Evolutionary conservation across 2,888 invertebrate species (phyloP), one percentile per base, ranked within the genome.

Genomic region (Aplocera efformata): DNA sequence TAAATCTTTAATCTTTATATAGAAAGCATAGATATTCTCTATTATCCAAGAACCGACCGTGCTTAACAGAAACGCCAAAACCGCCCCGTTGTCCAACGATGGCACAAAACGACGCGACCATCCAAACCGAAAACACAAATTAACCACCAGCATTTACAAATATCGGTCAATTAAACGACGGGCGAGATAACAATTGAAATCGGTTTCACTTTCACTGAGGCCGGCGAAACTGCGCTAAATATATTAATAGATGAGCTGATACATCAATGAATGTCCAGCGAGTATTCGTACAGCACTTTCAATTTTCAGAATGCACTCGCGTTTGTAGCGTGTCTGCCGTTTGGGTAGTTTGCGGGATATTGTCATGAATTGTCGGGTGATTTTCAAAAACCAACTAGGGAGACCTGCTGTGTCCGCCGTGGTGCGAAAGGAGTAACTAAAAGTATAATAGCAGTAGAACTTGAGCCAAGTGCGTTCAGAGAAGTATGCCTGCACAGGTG

Each of bases 231-330:
- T 68, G 67, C 72, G 72, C 81, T 84, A 85, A 85, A 86, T 86
- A 86, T 85, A 85, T 83, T 85, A 84, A 84, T 84, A 85, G 79
- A 77, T 76, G 72, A 73, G 72, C 67, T 68, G 68, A 76, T 77
- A 76, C 75, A 74, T 79, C 83, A 77, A 76, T 78, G 81, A 64
- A 64, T 74, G 72, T 75, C 73, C 79, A 70, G 72, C 58, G 63
- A 64, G 69, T 67, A 70, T 79, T 74, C 73, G 69, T 66, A 59
- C 63, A 54, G 52, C 84, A 85, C 86, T 85, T 81, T 85, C 85
- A 70, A 71, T 85, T 86, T 84, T 76, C 67, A 63, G 60, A 58
- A 65, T 56, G 67, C 60, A 46, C 49, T 48, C 43, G 42, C 13
- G 48, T 51, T 34, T 24, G 28, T 58, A 50, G 43, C 54, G 59